Conservation (phyloP, 2,113 vertebrate genomes). For the Hyaena hyaena region DNA sequence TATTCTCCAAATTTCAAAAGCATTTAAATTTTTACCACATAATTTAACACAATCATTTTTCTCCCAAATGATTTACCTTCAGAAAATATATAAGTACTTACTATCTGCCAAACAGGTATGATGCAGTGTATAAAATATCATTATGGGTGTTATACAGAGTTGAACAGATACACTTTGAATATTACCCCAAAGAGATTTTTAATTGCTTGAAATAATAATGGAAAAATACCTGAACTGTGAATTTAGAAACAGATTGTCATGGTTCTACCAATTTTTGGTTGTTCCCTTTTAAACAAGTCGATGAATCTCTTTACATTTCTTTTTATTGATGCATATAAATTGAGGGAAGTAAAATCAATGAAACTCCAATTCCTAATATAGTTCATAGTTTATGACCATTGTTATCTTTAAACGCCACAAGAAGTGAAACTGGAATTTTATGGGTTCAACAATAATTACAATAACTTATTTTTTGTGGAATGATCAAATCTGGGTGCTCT, state of each 20-base stretch:
- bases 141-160: background rate
- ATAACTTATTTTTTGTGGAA: background rate
- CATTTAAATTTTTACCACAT: background rate
- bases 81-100: background rate
- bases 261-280: background rate
- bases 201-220: background rate
- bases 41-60: background rate
- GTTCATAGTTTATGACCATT: background rate
- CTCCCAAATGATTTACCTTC: background rate
- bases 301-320: background rate
- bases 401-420: background rate
- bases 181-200: background rate
- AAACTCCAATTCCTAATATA: background rate
- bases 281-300: background rate
- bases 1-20: background rate
- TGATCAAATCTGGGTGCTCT: background rate
- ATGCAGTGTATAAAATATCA: background rate
- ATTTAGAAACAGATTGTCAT: background rate
- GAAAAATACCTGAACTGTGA: background rate
- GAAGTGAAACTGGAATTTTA: background rate
- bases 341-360: background rate
- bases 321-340: background rate
- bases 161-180: background rate
- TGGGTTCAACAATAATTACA: background rate
- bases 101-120: background rate